phyloP scores from a whole-genome alignment of 1,140 invertebrate genomes.

The Thaumatotibia leucotreta region DNA sequence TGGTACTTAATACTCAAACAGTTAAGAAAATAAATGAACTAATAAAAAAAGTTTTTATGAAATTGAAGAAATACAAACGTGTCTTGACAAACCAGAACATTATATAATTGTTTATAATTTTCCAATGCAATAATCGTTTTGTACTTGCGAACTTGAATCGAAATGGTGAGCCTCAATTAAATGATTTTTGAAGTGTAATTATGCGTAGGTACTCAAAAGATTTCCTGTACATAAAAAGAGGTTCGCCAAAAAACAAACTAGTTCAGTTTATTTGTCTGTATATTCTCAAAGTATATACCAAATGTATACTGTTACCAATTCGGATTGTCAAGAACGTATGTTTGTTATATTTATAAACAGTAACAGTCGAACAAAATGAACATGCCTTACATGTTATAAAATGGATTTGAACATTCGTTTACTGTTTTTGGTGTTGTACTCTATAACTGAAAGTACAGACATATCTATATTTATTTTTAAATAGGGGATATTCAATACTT shows the following conservation, averaged over 20 bases:
- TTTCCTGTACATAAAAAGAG: background rate
- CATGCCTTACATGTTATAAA: conserved; percentile 4
- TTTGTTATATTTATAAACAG: conserved; percentile 18
- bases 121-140: background rate
- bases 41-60: too few species aligned
- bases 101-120: background rate
- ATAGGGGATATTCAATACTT: conserved; percentile 7
- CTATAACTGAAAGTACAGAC: conserved; percentile 20
- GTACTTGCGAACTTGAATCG: background rate
- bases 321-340: conserved; percentile 31
- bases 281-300: too few species aligned
- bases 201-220: too few species aligned
- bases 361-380: background rate
- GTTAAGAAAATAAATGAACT: too few species aligned
- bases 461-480: conserved; percentile 12
- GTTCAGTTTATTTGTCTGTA: background rate
- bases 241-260: background rate
- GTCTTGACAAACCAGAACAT: conserved; percentile 24
- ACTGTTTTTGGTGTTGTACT: conserved; percentile 20
- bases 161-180: background rate
- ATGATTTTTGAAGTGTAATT: background rate
- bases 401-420: conserved; percentile 10
- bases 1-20: conserved; percentile 22
- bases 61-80: conserved; percentile 9
- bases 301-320: background rate